These are phyloP conservation scores for Hestina assimilis DNA, from an alignment of 1,140 invertebrate genomes.

Conservation along the genomic window DNA sequence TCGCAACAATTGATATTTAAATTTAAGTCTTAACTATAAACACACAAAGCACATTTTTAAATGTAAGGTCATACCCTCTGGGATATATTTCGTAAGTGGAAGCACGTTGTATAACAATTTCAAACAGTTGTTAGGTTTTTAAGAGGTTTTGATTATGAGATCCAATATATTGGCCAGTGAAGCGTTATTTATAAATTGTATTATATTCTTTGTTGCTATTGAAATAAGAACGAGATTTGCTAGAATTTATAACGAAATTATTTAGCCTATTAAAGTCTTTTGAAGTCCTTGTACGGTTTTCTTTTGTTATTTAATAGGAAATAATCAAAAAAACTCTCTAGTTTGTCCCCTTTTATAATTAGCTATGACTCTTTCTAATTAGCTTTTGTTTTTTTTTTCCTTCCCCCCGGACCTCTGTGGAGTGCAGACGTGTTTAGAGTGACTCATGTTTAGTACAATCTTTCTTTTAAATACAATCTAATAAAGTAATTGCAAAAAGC, in stretches of 20 bases:
- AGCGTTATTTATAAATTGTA: background rate
- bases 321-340: background rate
- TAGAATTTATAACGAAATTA: background rate
- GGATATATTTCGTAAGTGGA: background rate
- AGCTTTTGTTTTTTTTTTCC: background rate
- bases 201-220: background rate
- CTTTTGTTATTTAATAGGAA: background rate
- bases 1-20: background rate
- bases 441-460: too few species aligned
- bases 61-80: background rate
- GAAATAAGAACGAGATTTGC: background rate
- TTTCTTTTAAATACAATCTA: too few species aligned
- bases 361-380: background rate
- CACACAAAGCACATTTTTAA: background rate
- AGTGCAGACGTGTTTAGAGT: too few species aligned
- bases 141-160: constrained; percentile 6
- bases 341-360: background rate
- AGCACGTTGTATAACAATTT: background rate
- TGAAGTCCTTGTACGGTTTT: background rate
- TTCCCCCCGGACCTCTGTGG: too few species aligned
- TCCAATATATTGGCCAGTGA: constrained; percentile 3
- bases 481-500: too few species aligned
- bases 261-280: background rate
- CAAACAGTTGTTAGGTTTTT: constrained; percentile 4
- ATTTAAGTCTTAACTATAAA: background rate